A percentile compares a stretch with the other conserved stretches of the same genome.
These are phyloP conservation scores for Hozukius guyotensis DNA, from an alignment of 2,797 vertebrate species.

Conservation along the genomic window DNA sequence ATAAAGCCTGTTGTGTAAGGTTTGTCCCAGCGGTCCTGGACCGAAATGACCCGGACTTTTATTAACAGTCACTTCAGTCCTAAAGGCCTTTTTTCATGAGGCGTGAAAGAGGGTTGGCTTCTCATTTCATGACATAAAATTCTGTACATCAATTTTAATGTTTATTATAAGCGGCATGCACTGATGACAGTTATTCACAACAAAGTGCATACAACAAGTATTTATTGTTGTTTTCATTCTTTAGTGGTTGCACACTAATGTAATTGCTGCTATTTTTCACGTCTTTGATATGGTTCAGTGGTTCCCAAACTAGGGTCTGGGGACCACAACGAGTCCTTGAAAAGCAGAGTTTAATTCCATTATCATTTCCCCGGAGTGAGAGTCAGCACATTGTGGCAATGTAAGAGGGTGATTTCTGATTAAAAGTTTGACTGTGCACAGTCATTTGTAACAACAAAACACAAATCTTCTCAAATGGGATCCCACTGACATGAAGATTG, in stretches of 20 bases:
- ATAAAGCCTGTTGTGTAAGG: constrained; percentile 45
- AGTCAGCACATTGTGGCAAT: constrained; percentile 16
- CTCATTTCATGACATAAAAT: constrained; percentile 23
- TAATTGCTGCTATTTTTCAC: constrained; percentile 25
- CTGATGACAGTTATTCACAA: constrained; percentile 7
- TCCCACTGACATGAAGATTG: constrained; percentile 38
- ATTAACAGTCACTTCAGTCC: constrained; percentile 35
- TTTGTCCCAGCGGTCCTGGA: constrained; percentile 33
- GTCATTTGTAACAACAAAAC: constrained; percentile 18
- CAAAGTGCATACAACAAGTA: constrained; percentile 7
- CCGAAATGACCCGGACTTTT: constrained; percentile 53
- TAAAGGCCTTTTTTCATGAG: constrained; percentile 50
- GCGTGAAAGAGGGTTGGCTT: constrained; percentile 31
- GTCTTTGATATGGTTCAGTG: constrained; percentile 5
- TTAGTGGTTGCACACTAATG: constrained; percentile 3
- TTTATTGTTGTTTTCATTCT: constrained; percentile 29
- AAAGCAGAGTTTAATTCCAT: constrained; percentile 28
- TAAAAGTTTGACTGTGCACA: constrained; percentile 15
- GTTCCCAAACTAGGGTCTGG: constrained; percentile 15
- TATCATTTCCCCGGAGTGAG: constrained; percentile 14
- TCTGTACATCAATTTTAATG: constrained; percentile 24
- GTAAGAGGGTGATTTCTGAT: constrained; percentile 27
- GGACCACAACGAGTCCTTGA: constrained; percentile 12
- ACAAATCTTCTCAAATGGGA: constrained; percentile 30
- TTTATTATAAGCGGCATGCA: constrained; percentile 15